Evolutionary conservation across 2,113 vertebrate species (phyloP).

Genomic region (Phyllostomus hastatus): DNA sequence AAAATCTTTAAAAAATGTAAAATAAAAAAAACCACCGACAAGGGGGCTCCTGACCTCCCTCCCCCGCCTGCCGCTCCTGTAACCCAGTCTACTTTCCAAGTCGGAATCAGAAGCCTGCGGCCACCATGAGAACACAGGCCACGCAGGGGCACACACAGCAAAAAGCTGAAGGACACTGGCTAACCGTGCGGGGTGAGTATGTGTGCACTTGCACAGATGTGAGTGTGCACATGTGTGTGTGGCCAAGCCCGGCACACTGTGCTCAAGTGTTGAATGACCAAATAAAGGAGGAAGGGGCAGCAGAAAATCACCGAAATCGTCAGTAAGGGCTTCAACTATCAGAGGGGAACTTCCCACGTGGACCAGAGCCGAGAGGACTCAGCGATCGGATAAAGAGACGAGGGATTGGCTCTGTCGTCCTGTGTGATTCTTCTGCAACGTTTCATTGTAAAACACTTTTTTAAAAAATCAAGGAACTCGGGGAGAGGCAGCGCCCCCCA

Average conservation of each 20-base stretch:
- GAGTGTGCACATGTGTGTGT: too few relatives aligned
- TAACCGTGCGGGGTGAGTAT: neutral
- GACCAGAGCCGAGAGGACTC: neutral
- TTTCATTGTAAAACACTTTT: neutral
- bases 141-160: accelerated
- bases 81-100: neutral
- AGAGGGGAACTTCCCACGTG: neutral
- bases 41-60: neutral
- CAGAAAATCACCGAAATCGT: neutral
- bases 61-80: accelerated
- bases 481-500: neutral
- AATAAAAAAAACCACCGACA: too few relatives aligned
- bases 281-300: neutral
- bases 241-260: neutral
- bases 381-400: neutral
- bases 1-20: too few relatives aligned
- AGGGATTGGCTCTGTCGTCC: neutral
- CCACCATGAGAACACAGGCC: neutral
- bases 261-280: neutral
- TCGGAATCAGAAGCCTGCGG: neutral
- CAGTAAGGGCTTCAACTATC: neutral
- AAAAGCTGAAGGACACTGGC: neutral
- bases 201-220: neutral
- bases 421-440: neutral
- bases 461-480: neutral